phyloP scores from a whole-genome alignment of 2,888 invertebrate species.

The Dolichomitus sp. region DNA sequence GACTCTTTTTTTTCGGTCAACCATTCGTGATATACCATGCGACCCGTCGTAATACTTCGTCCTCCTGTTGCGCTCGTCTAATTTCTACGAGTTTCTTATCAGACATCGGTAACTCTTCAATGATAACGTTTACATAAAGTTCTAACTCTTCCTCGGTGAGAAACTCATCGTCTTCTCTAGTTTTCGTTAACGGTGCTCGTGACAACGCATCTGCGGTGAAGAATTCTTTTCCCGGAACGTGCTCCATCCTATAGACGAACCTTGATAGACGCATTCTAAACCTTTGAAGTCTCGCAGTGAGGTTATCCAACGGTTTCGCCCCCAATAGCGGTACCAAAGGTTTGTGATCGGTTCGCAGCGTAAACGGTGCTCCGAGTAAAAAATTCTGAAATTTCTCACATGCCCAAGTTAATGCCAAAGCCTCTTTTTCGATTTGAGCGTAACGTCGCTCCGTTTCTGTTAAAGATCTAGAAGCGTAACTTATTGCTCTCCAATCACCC shows the following conservation, averaged over 20 bases:
- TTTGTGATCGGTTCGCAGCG: constrained; percentile 69
- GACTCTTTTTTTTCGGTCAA: constrained; percentile 33
- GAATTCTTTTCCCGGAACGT: constrained; percentile 64
- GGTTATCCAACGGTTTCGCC: constrained; percentile 73
- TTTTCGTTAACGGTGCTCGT: constrained; percentile 62
- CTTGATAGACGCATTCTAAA: constrained; percentile 2
- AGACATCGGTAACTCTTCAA: neutral
- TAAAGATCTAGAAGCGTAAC: constrained; percentile 82
- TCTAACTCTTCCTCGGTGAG: no score
- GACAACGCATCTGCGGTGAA: constrained; percentile 77
- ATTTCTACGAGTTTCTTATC: constrained; percentile 5
- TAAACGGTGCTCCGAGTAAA: constrained; percentile 82
- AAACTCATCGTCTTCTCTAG: no score
- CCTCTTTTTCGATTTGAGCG: constrained; percentile 73
- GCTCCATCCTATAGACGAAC: constrained; percentile 72
- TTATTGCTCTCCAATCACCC: constrained; percentile 77
- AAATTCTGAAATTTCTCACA: constrained; percentile 80
- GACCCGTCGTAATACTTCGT: neutral
- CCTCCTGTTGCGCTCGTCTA: neutral
- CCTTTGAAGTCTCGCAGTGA: constrained; percentile 71
- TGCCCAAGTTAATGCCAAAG: constrained; percentile 68
- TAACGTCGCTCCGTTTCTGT: constrained; percentile 78
- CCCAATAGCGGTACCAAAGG: constrained; percentile 78
- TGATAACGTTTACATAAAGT: no score
- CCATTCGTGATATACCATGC: no score